A percentile compares a stretch with the other conserved stretches of the same genome.
Conservation (phyloP, 2,113 vertebrate species). For the Loxodonta africana region DNA sequence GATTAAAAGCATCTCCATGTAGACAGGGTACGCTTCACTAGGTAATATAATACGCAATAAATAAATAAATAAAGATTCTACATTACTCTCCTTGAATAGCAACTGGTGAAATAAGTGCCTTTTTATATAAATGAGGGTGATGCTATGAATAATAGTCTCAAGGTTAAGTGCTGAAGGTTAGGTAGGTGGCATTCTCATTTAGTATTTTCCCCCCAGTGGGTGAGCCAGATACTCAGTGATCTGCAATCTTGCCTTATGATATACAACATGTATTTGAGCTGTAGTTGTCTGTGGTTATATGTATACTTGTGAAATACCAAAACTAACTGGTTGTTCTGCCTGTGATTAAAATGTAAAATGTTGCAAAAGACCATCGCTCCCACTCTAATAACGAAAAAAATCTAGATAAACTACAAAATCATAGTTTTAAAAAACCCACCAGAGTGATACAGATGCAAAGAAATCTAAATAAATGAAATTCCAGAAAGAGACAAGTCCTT, state of each 20-base stretch:
- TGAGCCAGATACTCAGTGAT: neutral
- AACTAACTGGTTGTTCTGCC: neutral
- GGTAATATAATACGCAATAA: slow-evolving; percentile 32
- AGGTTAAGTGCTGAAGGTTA: neutral
- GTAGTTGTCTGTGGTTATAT: neutral
- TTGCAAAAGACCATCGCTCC: neutral
- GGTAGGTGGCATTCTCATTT: neutral
- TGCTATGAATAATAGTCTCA: neutral
- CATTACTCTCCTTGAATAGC: neutral
- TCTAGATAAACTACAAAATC: slow-evolving; percentile 6
- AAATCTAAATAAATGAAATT: slow-evolving; percentile 22
- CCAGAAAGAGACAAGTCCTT: neutral
- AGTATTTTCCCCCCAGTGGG: neutral
- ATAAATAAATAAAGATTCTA: neutral
- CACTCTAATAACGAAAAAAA: neutral
- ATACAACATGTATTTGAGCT: neutral
- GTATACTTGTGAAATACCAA: neutral
- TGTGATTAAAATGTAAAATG: slow-evolving; percentile 19
- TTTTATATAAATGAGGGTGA: neutral
- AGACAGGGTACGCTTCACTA: neutral
- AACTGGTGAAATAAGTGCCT: neutral
- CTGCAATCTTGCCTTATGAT: neutral
- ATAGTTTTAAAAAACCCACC: slow-evolving; percentile 19
- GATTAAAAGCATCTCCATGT: slow-evolving; percentile 40
- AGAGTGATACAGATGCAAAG: neutral